Percentiles rank a stretch among this genome's conserved stretches.
These are phyloP conservation scores for Acanthoscelides obtectus DNA, from an alignment of 2,888 invertebrate species.

Conservation along the genomic window DNA sequence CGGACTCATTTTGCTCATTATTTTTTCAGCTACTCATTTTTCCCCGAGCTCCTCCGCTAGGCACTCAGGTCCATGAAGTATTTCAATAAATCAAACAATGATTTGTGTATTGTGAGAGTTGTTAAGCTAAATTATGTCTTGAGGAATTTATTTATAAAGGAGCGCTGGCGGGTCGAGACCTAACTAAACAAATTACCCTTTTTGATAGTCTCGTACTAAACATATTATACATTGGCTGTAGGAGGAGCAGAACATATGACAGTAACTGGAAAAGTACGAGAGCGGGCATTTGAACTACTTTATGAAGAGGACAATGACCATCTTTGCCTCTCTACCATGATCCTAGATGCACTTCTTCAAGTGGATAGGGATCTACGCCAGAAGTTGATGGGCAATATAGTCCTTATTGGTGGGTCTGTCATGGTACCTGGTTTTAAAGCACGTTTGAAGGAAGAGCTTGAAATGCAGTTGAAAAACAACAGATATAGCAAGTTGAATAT, in stretches of 20 bases:
- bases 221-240: no score
- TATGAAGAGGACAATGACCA: conserved; percentile 83
- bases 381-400: conserved; percentile 73
- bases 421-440: conserved; percentile 79
- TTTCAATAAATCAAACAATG: no score
- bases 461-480: conserved; percentile 57
- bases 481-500: conserved; percentile 61
- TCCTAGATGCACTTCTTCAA: conserved; percentile 76
- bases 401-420: conserved; percentile 82
- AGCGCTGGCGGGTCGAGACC: no score
- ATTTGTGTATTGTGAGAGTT: no score
- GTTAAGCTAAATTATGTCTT: no score
- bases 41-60: no score
- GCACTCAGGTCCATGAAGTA: no score
- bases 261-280: conserved; percentile 68
- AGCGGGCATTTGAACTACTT: conserved; percentile 77
- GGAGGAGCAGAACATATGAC: conserved; percentile 56
- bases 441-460: conserved; percentile 74
- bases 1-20: no score
- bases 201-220: no score
- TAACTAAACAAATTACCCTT: no score
- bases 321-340: conserved; percentile 75
- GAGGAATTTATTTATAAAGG: no score
- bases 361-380: conserved; percentile 80
- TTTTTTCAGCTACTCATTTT: no score